Conservation (phyloP, 2,797 vertebrate genomes). For the Alauda arvensis region DNA sequence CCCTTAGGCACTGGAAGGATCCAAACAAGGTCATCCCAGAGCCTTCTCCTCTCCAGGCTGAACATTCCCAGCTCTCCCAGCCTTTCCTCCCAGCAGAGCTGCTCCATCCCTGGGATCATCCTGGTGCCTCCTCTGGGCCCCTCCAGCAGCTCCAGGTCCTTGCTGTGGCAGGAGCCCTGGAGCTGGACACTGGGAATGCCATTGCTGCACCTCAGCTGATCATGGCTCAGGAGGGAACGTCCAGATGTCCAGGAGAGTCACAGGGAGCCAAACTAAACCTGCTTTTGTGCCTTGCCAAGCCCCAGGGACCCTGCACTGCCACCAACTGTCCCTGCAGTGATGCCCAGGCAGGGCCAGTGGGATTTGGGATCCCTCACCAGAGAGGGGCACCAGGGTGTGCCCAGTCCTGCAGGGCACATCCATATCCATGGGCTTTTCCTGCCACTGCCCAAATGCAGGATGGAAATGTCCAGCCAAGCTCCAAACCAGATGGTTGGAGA, state of each 20-base stretch:
- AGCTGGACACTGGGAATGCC: background rate
- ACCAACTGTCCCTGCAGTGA: background rate
- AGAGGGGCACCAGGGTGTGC: background rate
- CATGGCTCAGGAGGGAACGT: background rate
- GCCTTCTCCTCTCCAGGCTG: background rate
- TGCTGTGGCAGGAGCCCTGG: background rate
- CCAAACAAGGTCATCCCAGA: fast-evolving
- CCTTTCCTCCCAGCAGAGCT: background rate
- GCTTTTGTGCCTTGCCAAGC: background rate
- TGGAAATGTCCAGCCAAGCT: background rate
- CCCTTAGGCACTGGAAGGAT: fast-evolving
- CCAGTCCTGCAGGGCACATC: background rate
- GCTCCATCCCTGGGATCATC: background rate
- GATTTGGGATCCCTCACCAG: background rate
- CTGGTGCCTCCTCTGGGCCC: background rate
- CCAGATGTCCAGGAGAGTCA: background rate
- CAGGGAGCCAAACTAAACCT: background rate
- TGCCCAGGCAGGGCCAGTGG: fast-evolving
- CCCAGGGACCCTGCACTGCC: background rate
- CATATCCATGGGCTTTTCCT: fast-evolving
- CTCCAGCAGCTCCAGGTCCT: background rate
- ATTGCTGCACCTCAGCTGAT: no score
- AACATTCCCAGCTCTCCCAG: background rate
- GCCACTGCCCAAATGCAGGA: background rate
- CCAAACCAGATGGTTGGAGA: background rate